These are phyloP conservation scores for Galaxea fascicularis DNA, from an alignment of 92 coral and sea anemone genomes.

Conservation along the genomic window DNA sequence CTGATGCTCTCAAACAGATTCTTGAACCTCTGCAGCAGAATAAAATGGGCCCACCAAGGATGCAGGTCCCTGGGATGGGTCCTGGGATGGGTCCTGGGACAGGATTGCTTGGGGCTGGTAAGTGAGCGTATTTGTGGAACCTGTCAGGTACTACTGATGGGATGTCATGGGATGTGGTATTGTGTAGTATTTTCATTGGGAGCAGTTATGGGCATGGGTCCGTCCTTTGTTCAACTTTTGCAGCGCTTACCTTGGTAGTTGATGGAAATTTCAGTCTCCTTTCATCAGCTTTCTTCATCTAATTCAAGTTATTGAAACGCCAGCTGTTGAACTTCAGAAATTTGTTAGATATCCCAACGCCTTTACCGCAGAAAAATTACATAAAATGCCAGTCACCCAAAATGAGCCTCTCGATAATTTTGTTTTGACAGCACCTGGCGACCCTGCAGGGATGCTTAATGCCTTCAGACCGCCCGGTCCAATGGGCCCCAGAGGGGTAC, in stretches of 20 bases:
- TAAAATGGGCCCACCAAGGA: constrained; percentile 63
- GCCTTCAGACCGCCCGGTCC: constrained; percentile 81
- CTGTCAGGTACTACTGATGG: not conserved
- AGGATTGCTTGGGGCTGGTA: constrained; percentile 73
- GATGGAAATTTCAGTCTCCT: no score
- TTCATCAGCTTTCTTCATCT: no score
- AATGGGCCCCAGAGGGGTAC: constrained; percentile 92
- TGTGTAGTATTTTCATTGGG: no score
- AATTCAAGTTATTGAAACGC: no score
- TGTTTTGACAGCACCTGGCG: constrained; percentile 72
- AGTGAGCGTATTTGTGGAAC: not conserved
- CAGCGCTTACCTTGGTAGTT: no score
- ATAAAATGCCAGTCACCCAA: no score
- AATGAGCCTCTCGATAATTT: not conserved
- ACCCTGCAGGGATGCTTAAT: constrained; percentile 50
- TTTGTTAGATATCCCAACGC: not conserved
- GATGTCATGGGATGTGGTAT: no score
- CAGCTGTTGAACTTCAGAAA: not conserved
- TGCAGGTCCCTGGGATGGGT: constrained; percentile 59
- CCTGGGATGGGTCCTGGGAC: constrained; percentile 51
- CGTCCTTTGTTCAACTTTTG: no score
- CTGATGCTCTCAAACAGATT: constrained; percentile 72
- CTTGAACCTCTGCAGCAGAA: constrained; percentile 81
- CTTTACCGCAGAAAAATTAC: not conserved
- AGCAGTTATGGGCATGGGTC: no score